Conservation (phyloP, 2,797 vertebrate species). For the Trachurus trachurus region DNA sequence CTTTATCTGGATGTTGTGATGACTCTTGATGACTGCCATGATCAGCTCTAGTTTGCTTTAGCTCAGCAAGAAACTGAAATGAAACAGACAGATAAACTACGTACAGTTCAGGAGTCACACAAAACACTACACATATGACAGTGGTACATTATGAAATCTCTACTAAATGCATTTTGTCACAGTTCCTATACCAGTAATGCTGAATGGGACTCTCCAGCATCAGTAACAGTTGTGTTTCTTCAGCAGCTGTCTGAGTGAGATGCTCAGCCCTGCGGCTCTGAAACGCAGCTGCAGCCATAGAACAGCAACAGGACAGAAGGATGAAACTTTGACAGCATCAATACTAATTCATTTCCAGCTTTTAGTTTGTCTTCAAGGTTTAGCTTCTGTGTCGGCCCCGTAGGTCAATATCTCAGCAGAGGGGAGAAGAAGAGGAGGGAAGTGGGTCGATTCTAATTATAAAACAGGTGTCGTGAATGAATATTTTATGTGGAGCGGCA, state of each 20-base stretch:
- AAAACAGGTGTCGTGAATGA: slow-evolving; percentile 74
- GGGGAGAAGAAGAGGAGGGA: slow-evolving; percentile 26
- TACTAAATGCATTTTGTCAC: background rate
- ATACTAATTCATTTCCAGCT: slow-evolving; percentile 63
- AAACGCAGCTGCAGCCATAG: background rate
- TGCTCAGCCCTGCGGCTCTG: background rate
- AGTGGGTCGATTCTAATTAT: slow-evolving; percentile 74
- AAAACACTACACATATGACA: background rate
- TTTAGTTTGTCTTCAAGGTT: slow-evolving; percentile 51
- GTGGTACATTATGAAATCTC: background rate
- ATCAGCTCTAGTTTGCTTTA: slow-evolving; percentile 15
- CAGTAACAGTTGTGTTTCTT: background rate
- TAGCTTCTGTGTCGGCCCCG: slow-evolving; percentile 9
- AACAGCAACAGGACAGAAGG: slow-evolving; percentile 18
- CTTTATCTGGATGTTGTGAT: slow-evolving; percentile 25
- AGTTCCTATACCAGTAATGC: background rate
- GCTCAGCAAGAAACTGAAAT: background rate
- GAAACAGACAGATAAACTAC: background rate
- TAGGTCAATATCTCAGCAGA: slow-evolving; percentile 53
- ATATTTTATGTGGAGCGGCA: slow-evolving; percentile 69
- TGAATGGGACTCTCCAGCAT: background rate
- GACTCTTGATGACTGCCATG: background rate
- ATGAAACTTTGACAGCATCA: slow-evolving; percentile 34
- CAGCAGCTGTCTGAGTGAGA: slow-evolving; percentile 11
- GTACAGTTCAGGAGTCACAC: background rate